Percentiles rank a stretch among this genome's conserved stretches.
These are phyloP conservation scores for Falcunculus frontatus DNA, from an alignment of 2,113 vertebrate genomes.

Conservation along the genomic window DNA sequence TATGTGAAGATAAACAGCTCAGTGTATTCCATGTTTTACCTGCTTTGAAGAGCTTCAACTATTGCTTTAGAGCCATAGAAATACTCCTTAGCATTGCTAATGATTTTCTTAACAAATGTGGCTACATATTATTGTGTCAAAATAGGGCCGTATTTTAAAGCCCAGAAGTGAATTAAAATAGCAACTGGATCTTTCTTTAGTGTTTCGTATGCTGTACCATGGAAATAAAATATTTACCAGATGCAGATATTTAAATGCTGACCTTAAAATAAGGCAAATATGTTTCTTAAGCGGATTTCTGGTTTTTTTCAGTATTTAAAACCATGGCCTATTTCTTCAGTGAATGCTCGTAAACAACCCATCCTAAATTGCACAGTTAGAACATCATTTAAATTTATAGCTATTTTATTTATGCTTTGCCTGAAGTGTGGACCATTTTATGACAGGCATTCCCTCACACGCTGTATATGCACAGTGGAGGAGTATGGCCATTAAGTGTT, in stretches of 20 bases:
- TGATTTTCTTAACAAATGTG: neutral
- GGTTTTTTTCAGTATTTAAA: neutral
- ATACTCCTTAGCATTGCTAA: neutral
- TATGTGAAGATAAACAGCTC: neutral
- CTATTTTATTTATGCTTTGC: neutral
- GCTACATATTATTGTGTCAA: neutral
- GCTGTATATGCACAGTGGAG: neutral
- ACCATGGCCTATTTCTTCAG: neutral
- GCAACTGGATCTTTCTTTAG: neutral
- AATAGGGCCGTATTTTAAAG: neutral
- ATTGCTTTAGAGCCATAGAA: neutral
- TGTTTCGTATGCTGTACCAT: neutral
- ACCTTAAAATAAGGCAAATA: constrained; percentile 11
- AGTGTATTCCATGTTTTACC: neutral
- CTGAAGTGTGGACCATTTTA: neutral
- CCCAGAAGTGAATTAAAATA: neutral
- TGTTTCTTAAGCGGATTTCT: neutral
- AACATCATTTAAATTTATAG: neutral
- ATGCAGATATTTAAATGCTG: constrained; percentile 15
- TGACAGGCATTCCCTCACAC: neutral
- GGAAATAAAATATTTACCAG: neutral
- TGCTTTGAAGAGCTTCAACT: neutral
- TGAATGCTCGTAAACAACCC: neutral
- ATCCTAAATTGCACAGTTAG: neutral
- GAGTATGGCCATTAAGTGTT: neutral